Conservation (phyloP, 64 coral and sea anemone species). For the Acropora tenuis region DNA sequence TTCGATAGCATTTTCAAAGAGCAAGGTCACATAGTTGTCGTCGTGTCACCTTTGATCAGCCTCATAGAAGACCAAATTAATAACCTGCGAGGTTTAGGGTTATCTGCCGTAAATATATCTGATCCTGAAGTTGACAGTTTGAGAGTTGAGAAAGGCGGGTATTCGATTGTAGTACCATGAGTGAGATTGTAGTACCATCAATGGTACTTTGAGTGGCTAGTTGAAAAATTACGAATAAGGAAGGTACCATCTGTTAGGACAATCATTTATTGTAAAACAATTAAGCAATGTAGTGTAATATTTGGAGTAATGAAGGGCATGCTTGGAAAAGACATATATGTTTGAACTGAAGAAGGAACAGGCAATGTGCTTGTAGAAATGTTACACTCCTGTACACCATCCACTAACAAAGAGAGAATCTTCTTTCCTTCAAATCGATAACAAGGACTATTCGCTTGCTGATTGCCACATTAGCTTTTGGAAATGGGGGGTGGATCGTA, state of each 20-base stretch:
- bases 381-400: slow-evolving; percentile 73
- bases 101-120: too few relatives aligned
- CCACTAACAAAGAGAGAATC: slow-evolving; percentile 61
- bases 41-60: not conserved
- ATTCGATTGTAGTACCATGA: too few relatives aligned
- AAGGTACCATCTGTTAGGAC: slow-evolving; percentile 15
- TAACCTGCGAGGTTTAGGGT: too few relatives aligned
- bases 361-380: slow-evolving; percentile 56
- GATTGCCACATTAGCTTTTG: slow-evolving; percentile 73
- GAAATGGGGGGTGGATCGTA: slow-evolving; percentile 74
- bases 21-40: not conserved
- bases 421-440: slow-evolving; percentile 38
- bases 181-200: too few relatives aligned
- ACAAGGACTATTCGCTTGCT: slow-evolving; percentile 54
- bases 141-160: too few relatives aligned
- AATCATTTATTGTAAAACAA: slow-evolving; percentile 79
- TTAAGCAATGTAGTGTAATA: slow-evolving; percentile 52
- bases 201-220: slow-evolving; percentile 58
- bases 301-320: slow-evolving; percentile 54
- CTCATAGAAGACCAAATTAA: too few relatives aligned
- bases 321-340: slow-evolving; percentile 24
- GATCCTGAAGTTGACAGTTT: too few relatives aligned
- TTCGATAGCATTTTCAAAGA: too few relatives aligned
- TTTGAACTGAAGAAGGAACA: not conserved
- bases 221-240: slow-evolving; percentile 25